Evolutionary conservation across 2,113 vertebrate species (phyloP), one percentile per base, ranked within the genome.

Genomic region (Mystacornis crossleyi): DNA sequence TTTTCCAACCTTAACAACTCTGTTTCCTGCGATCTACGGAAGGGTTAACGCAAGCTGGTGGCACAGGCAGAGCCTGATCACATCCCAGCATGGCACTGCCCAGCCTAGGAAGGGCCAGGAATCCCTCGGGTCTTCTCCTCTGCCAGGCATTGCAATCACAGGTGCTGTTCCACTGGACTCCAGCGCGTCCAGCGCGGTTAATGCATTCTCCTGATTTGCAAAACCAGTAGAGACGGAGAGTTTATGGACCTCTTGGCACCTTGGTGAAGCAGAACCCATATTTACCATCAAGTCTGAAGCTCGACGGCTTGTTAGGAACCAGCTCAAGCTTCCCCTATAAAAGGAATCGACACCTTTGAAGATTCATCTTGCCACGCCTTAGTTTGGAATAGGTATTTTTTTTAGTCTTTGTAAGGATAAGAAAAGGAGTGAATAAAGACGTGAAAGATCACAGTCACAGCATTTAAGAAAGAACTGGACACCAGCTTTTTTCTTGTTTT

Each of bases 301-400:
- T 38, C 29, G 53, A 31, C 11, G 25, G 43, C 45, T 81, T 65
- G 33, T 18, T 48, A 79, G 74, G 69, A 87, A 84, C n/a, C 94
- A 87, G 55, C 29, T 72, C 48, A 92, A 72, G 54, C 80, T 24
- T 43, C 58, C 33, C 29, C 58, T 55, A 24, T 8, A n/a, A 77
- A 82, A 90, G 36, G 54, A 94, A 90, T 80, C 58, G 61, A 61
- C 66, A 83, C 20, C 71, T 81, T 58, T 73, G 62, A 90, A 83
- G 57, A 18, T 80, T 73, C 45, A 53, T 43, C 45, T 26, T 38
- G 54, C 28, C 88, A 69, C 26, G 42, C 29, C 20, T 81, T 47
- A 19, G 50, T 50, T 86, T 40, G 73, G 73, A 80, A 57, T 4
- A 72, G 29, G 8, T 61, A 29, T 74, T 91, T 89, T 70, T 60